Evolutionary conservation across 1,140 invertebrate genomes (phyloP), one percentile per base, ranked within the genome.

Genomic region (Leptonema lineaticorne): DNA sequence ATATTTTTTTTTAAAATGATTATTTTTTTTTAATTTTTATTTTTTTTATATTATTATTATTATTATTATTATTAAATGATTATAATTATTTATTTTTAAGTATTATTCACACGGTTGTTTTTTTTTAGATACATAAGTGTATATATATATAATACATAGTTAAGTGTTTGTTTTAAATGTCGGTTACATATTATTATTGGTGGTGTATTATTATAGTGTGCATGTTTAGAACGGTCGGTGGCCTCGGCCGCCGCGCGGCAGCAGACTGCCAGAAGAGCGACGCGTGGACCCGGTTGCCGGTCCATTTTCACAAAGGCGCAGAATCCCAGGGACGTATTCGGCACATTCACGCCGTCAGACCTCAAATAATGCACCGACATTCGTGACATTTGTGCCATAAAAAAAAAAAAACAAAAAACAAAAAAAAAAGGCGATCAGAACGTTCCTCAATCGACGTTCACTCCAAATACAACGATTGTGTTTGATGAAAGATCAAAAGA

Each of bases 171-270:
- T 53, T 53, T 63, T 72, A 69, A 66, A 64, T 56, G 59, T 67
- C 48, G 65, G 68, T 72, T 72, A 72, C 71, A 72, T 72, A 69
- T 72, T 72, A n/a, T n/a, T n/a, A 72, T 67, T 69, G 63, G 67
- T 67, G 63, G 63, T 69, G 66, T 72, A 68, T n/a, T n/a, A n/a
- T 67, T 72, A 69, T 69, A 72, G 58, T 33, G 71, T 72, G 71
- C 71, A 72, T 72, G 67, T 72, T 72, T 72, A 72, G 68, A 72
- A 69, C 60, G 71, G 71, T 72, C 71, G 68, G 71, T 72, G 71
- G 71, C 71, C 71, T 72, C 67, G 68, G 71, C 71, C 71, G 71
- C 71, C 71, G 67, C 64, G 71, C 71, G 71, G 71, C 71, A 69
- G 71, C 71, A 72, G 71, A 72, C 71, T 72, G 71, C 59, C 67